Evolutionary conservation across 2,888 invertebrate species (phyloP), one percentile per base, ranked within the genome.

Genomic region (Dorcus hopei): DNA sequence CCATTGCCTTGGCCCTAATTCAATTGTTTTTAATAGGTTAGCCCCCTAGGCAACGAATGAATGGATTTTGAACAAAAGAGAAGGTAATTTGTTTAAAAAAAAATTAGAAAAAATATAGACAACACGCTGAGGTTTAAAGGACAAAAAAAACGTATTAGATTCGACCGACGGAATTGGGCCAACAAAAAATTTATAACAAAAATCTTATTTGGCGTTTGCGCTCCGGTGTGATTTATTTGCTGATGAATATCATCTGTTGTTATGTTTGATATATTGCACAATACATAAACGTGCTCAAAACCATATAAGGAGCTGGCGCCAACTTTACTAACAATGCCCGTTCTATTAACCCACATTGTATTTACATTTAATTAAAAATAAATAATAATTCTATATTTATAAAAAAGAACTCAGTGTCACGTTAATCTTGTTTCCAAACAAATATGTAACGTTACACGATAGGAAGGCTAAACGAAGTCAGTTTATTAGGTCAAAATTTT

Each of bases 291-390:
- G 45, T 26, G 14, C 14, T 26, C 16, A 38, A 16, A 26, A 16
- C 56, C 56, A 56, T 56, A 41, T 40, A 56, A 23, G 50, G 56
- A 47, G n/a, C 9, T 50, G 56, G 56, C 56, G 56, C 56, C 56
- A 47, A n/a, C 9, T 47, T 16, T 50, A 49, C 14, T 16, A 49
- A 23, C 14, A 51, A 16, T 16, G 49, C 49, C 3, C 50, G 51
- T 23, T 50, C 50, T 51, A 23, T 50, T 56, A 50, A 56, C 56
- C 56, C 33, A 56, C 16, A 51, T 47, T 56, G 40, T 38, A 23
- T 52, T 41, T 7, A 42, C 16, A 23, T 26, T 23, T 19, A 41
- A 40, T 26, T n/a, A 23, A 23, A 33, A 41, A 39, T 39, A 52
- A n/a, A n/a, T 9, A 43, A 9, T 16, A 4, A n/a, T 7, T 33